Base-by-base conservation (phyloP, 2,113 vertebrate species). In the Alethe diademata region DNA sequence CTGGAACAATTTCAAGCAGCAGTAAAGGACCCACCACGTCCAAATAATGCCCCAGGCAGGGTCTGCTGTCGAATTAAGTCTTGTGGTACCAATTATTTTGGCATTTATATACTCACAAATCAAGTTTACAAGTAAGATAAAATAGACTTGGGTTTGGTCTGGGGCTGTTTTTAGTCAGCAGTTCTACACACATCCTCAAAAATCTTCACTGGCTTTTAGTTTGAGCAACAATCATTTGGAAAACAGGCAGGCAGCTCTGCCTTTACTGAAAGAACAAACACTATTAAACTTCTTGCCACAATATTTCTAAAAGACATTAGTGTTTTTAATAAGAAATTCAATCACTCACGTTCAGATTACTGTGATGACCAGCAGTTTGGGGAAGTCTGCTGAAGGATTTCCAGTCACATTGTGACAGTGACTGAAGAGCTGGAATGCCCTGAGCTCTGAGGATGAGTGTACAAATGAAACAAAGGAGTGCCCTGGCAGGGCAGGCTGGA, bases 401-500 rank as follows among this genome's bases (percentile, higher is more conserved):
- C 48, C 75, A 75, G 12, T 6, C 35, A 36, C 26, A 71, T 35
- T 40, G 40, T 40, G 40, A 40, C 40, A 40, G 40, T 40, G 43
- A 38, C 76, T 20, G 19, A 33, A 28, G 25, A 38, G 40, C 61
- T 74, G 35, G 29, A 14, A 56, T 0, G 8, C 8, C 61, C 87
- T 56, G 50, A 31, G 31, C 48, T 11, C 23, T 2, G 2, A 80
- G 38, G 23, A 12, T 5, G 1, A 0, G 24, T 3, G 51, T 6
- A 3, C 5, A 2, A 5, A 35, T 9, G 4, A 9, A 36, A 15
- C 0, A 6, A 7, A 26, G 51, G 11, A 28, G 78, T 2, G 12
- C 20, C 7, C 5, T 6, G 67, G 56, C 42, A 13, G 36, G 26
- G 73, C 16, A 10, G 60, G 0, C 12, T 24, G 31, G 9, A 51